Percentiles rank a stretch among this genome's conserved stretches.
These are phyloP conservation scores for Loxodonta africana DNA, from an alignment of 2,113 vertebrate species.

Conservation along the genomic window DNA sequence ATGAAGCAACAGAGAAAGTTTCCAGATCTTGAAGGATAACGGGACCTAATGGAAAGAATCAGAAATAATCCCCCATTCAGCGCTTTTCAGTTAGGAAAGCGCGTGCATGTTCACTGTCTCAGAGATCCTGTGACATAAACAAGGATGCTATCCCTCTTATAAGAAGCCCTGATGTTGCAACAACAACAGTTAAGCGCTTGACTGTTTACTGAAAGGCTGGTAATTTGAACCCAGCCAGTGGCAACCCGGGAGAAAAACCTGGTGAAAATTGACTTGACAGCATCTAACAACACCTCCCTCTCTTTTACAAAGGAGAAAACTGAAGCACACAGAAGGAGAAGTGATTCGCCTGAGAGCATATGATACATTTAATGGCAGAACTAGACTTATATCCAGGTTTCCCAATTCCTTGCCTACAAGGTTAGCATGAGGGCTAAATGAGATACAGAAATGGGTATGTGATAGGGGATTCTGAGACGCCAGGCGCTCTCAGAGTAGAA, in stretches of 20 bases:
- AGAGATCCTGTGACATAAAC: neutral
- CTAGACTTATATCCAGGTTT: neutral
- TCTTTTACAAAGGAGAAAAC: neutral
- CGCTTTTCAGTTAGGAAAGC: neutral
- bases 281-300: neutral
- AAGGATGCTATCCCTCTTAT: too few species aligned
- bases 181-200: neutral
- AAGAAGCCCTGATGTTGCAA: neutral
- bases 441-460: neutral
- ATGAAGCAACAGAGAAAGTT: neutral
- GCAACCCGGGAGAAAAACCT: neutral
- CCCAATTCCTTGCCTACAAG: neutral
- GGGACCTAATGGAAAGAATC: neutral
- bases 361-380: neutral
- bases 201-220: neutral
- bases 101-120: neutral
- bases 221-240: neutral
- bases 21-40: conserved; percentile 43
- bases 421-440: neutral
- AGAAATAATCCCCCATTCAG: neutral
- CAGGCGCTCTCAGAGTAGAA: neutral
- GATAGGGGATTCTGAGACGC: neutral
- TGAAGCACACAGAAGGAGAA: neutral
- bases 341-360: neutral
- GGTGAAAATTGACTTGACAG: neutral